Conservation (phyloP, 1,140 invertebrate genomes). For the Zaprionus ornatus region DNA sequence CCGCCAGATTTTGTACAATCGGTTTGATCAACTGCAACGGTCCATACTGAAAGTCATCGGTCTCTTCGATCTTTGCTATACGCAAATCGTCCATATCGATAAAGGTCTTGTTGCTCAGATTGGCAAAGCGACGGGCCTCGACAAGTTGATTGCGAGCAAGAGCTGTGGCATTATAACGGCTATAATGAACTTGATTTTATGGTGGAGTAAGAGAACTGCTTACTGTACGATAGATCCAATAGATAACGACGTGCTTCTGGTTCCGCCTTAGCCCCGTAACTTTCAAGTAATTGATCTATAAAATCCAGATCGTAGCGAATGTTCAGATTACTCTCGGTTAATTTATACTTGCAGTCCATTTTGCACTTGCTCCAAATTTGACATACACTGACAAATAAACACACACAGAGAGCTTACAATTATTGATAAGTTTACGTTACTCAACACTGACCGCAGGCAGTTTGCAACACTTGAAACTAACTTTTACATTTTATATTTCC, state of each 20-base stretch:
- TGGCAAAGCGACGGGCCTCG: conserved; percentile 25
- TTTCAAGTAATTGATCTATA: conserved; percentile 6
- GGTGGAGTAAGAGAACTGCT: neutral
- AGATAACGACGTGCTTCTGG: conserved; percentile 8
- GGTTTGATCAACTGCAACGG: neutral
- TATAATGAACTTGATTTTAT: neutral
- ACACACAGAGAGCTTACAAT: neutral
- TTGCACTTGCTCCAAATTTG: neutral
- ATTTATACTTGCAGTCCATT: conserved; percentile 1
- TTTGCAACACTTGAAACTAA: conserved; percentile 11
- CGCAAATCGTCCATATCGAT: conserved; percentile 9
- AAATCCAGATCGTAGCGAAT: conserved; percentile 1
- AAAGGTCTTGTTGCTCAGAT: conserved; percentile 8
- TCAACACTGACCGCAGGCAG: conserved; percentile 17
- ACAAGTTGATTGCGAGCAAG: conserved; percentile 15
- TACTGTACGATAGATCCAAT: conserved; percentile 33
- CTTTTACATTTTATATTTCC: conserved; percentile 36
- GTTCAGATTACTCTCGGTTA: neutral
- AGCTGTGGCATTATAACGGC: neutral
- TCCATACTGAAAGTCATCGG: conserved; percentile 12
- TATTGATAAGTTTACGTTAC: conserved; percentile 19
- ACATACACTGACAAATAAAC: neutral
- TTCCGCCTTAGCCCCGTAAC: neutral
- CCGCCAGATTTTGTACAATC: conserved; percentile 12
- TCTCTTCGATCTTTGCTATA: conserved; percentile 14